These are phyloP conservation scores for Zaprionus nigranus DNA, from an alignment of 1,140 invertebrate species.

Conservation along the genomic window DNA sequence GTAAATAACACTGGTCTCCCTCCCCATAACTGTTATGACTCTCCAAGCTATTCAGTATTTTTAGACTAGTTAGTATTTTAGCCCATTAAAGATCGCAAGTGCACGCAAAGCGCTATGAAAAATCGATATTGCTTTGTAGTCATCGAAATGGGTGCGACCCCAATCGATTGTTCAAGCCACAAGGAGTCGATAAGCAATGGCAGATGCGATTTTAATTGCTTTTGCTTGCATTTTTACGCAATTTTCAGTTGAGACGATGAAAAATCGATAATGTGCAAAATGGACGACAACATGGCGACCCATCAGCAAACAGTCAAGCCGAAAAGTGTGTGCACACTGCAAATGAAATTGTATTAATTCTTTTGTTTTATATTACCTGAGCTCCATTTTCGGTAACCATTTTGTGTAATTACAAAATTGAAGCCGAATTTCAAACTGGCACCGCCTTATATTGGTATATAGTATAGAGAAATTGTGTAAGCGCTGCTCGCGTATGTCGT, in stretches of 20 bases:
- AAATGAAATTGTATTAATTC: constrained; percentile 33
- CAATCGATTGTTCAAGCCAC: not conserved
- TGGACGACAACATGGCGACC: constrained; percentile 83
- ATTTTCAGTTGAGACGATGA: constrained; percentile 67
- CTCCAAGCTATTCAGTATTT: constrained; percentile 9
- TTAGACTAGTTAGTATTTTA: constrained; percentile 29
- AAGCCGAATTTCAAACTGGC: constrained; percentile 26
- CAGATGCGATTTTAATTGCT: constrained; percentile 10
- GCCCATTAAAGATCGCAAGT: constrained; percentile 29
- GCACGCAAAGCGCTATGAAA: constrained; percentile 48
- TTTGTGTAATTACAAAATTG: constrained; percentile 50
- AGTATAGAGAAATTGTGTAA: constrained; percentile 84
- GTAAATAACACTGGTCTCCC: not conserved
- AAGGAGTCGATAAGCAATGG: not conserved
- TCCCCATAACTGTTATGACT: not conserved
- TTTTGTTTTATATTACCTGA: constrained; percentile 66
- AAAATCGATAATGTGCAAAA: constrained; percentile 82
- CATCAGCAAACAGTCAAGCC: constrained; percentile 15
- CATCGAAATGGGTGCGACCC: constrained; percentile 32
- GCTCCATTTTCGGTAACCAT: constrained; percentile 84
- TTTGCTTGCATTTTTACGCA: constrained; percentile 39
- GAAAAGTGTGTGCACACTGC: constrained; percentile 37
- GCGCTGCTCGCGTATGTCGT: constrained; percentile 73
- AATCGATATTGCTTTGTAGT: constrained; percentile 61
- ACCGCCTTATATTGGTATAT: constrained; percentile 22